A percentile compares a stretch with the other conserved stretches of the same genome.
Evolutionary conservation across 1,140 invertebrate species (phyloP).

Genomic region (Rhagoletis zephyria): DNA sequence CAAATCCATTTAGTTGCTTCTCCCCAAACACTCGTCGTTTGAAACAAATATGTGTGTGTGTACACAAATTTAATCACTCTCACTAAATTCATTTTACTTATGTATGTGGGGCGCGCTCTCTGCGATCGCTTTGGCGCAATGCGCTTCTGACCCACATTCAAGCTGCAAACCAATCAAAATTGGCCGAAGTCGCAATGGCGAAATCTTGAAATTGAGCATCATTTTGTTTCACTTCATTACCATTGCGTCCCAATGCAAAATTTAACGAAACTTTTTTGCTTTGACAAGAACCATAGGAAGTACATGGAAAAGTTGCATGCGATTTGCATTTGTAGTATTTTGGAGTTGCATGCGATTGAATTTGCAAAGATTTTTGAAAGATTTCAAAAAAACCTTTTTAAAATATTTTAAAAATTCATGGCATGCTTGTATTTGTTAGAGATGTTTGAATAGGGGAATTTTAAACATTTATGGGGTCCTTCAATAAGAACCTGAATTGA

Average conservation of each 20-base stretch:
- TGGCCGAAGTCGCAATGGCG: background rate
- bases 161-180: constrained; percentile 18
- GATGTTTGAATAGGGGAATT: too few species aligned
- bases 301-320: background rate
- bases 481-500: too few species aligned
- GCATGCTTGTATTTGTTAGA: too few species aligned
- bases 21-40: background rate
- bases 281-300: background rate
- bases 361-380: too few species aligned
- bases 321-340: background rate
- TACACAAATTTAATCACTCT: background rate
- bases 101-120: background rate
- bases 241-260: constrained; percentile 1
- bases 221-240: constrained; percentile 22
- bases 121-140: background rate
- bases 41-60: background rate
- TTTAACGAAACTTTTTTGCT: background rate
- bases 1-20: background rate
- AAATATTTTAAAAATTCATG: too few species aligned
- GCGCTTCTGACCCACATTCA: constrained; percentile 45
- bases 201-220: background rate
- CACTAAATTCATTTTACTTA: background rate
- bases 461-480: too few species aligned
- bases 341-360: background rate
- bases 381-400: too few species aligned